A percentile compares a stretch with the other conserved stretches of the same genome.
Evolutionary conservation across 2,113 vertebrate species (phyloP).

Genomic region (Pomatorhinus ruficollis): DNA sequence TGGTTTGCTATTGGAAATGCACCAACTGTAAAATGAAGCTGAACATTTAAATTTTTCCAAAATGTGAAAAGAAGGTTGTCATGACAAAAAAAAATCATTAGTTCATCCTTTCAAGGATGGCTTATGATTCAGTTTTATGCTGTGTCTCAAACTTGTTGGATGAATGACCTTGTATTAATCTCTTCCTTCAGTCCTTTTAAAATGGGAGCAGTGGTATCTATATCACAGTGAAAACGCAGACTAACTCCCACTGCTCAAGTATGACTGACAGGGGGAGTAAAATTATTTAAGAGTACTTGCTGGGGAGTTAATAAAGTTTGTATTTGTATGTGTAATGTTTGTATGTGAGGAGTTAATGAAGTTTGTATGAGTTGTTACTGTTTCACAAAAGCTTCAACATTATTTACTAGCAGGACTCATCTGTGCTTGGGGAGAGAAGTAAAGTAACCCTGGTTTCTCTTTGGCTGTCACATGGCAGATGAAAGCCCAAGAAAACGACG

Average conservation of each 20-base stretch:
- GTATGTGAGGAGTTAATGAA: neutral
- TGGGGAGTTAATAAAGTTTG: neutral
- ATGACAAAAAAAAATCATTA: neutral
- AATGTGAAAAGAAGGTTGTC: neutral
- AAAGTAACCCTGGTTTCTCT: neutral
- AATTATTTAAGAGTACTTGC: neutral
- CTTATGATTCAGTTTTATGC: neutral
- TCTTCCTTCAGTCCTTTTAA: neutral
- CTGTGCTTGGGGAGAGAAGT: neutral
- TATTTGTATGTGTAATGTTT: too few species aligned
- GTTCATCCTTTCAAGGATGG: neutral
- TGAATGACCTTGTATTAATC: neutral
- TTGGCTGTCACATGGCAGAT: fast-evolving
- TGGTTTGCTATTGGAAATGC: neutral
- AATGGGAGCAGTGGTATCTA: neutral
- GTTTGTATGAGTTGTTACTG: neutral
- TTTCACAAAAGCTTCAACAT: neutral
- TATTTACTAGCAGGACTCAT: neutral
- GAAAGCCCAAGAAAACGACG: neutral
- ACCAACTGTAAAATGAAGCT: neutral
- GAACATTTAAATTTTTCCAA: neutral
- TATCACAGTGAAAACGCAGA: neutral
- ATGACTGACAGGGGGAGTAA: neutral
- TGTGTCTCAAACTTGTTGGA: neutral
- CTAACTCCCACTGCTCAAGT: neutral